A percentile compares a stretch with the other conserved stretches of the same genome.
Evolutionary conservation across 2,888 invertebrate genomes (phyloP).

Genomic region (Drosophila mimetica): DNA sequence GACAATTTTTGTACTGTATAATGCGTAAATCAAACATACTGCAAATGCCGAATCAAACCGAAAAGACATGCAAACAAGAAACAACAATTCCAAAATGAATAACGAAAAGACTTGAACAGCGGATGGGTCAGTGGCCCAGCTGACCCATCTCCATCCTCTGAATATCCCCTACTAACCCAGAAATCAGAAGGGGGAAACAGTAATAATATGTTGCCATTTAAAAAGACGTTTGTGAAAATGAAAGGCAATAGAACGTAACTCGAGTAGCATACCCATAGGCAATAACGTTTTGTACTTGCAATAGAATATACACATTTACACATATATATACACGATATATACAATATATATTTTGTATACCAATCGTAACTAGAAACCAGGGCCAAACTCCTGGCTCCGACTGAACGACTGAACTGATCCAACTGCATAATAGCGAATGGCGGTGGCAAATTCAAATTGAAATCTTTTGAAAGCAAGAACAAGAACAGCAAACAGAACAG

Average conservation of each 20-base stretch:
- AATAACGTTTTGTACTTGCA: conserved; percentile 53
- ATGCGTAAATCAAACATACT: conserved; percentile 34
- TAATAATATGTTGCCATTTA: conserved; percentile 58
- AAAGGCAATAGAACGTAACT: conserved; percentile 16
- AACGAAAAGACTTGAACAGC: conserved; percentile 76
- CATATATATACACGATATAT: conserved; percentile 33
- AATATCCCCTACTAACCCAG: conserved; percentile 4
- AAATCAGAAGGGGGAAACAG: conserved; percentile 1
- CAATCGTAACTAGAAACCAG: conserved; percentile 16
- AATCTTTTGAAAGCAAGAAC: conserved; percentile 5
- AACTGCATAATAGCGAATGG: conserved; percentile 11
- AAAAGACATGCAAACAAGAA: conserved; percentile 29
- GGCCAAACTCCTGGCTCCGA: conserved; percentile 16
- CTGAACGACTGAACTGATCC: conserved; percentile 22
- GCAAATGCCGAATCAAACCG: conserved; percentile 29
- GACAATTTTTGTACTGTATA: conserved; percentile 36
- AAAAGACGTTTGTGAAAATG: conserved; percentile 29
- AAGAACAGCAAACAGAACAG: too few species aligned
- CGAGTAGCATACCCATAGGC: conserved; percentile 28
- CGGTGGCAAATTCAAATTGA: conserved; percentile 8
- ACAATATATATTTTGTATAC: conserved; percentile 54
- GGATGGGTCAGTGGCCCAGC: conserved; percentile 24
- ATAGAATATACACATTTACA: conserved; percentile 52
- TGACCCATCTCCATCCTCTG: conserved; percentile 11
- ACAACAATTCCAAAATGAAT: conserved; percentile 69